Base-by-base conservation (phyloP, 2,797 vertebrate species). In the Malacoraja senta region DNA sequence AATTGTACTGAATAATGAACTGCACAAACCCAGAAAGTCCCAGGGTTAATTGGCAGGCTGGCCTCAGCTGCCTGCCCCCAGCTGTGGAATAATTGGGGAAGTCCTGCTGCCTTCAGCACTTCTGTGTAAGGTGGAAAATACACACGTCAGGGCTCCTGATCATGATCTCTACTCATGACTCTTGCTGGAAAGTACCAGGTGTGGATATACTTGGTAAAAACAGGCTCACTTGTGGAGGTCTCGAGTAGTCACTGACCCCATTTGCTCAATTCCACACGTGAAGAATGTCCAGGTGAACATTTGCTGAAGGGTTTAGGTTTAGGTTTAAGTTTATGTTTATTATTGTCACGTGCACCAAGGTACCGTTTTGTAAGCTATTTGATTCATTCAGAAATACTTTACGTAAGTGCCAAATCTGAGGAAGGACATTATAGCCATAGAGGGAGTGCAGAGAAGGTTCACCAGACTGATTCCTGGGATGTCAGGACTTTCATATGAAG, bases 121-220 rank as follows among this genome's bases (percentile, higher is more conserved):
- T 35, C 81, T 35, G 32, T n/a, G 61, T 63, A 19, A 68, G 63
- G 84, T 78, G 13, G 77, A 15, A 35, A 7, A 78, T 17, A n/a
- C 15, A n/a, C 61, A 13, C 1, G n/a, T 63, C 63, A 26, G 17
- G 53, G 21, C 0, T 83, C 77, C 77, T 35, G 79, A 8, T 81
- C 53, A 86, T 86, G 83, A 86, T 63, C 26, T 86, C 58, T 86
- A 63, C 26, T 4, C 29, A 12, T n/a, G 29, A 88, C 61, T 65
- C 61, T n/a, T 68, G 63, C 7, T 65, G 84, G 84, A 68, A 88
- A 88, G 84, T 68, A 88, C 84, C 84, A 88, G 9, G n/a, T 88
- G 17, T 65, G 61, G 61, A 35, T n/a, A 88, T n/a, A 68, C 21
- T 35, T n/a, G n/a, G 0, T 68, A 63, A 19, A 65, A 88, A 88